Conservation (phyloP, 2,888 invertebrate genomes). For the Drosophila kambysellisi region DNA sequence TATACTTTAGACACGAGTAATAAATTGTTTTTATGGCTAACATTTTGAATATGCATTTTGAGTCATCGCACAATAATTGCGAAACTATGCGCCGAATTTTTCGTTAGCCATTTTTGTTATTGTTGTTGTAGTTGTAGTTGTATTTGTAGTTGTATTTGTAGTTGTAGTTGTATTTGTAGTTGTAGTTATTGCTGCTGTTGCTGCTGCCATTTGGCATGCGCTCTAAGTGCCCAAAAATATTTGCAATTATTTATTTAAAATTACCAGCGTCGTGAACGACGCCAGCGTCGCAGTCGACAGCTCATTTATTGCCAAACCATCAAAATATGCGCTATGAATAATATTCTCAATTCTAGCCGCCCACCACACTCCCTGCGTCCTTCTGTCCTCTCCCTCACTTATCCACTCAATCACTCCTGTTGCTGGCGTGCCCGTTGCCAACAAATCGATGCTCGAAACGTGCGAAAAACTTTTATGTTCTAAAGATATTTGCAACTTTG, state of each 20-base stretch:
- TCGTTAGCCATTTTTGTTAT: constrained; percentile 51
- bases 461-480: constrained; percentile 76
- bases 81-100: constrained; percentile 71
- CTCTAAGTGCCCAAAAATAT: constrained; percentile 78
- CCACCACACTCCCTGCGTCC: neutral
- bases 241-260: constrained; percentile 77
- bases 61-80: constrained; percentile 76
- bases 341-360: constrained; percentile 34
- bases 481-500: constrained; percentile 73
- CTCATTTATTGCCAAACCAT: constrained; percentile 63
- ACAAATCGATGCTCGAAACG: constrained; percentile 55
- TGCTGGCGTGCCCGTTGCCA: constrained; percentile 12
- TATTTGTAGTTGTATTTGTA: constrained; percentile 2
- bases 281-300: constrained; percentile 38
- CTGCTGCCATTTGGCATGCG: constrained; percentile 67
- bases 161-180: constrained; percentile 29
- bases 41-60: constrained; percentile 66
- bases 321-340: constrained; percentile 72
- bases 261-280: constrained; percentile 50
- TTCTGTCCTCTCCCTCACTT: neutral
- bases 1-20: constrained; percentile 13
- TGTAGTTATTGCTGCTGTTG: constrained; percentile 27
- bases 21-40: constrained; percentile 61
- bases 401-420: constrained; percentile 12
- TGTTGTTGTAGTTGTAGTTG: constrained; percentile 19